A percentile compares a stretch with the other conserved stretches of the same genome.
Conservation (phyloP, 2,888 invertebrate genomes). For the Lasioglossum zephyrum region DNA sequence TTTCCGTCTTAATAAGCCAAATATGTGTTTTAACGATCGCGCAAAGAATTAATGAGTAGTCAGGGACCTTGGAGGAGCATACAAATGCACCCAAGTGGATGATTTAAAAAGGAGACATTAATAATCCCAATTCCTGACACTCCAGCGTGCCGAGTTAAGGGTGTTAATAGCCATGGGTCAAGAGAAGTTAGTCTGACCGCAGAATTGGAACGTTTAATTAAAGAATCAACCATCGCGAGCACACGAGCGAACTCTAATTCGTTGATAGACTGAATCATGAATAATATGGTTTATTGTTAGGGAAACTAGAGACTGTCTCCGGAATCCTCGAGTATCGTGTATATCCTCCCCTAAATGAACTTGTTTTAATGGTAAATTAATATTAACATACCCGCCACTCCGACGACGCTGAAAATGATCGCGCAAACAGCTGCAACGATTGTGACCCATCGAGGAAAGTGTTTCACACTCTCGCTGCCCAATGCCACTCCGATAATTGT, state of each 20-base stretch:
- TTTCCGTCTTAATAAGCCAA: background rate
- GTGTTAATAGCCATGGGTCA: conserved; percentile 50
- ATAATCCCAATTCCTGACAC: conserved; percentile 37
- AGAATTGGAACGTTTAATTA: conserved; percentile 46
- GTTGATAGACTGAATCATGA: background rate
- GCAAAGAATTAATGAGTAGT: background rate
- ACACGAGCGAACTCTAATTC: background rate
- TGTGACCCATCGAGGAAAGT: conserved; percentile 91
- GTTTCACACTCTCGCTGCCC: conserved; percentile 49
- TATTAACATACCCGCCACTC: conserved; percentile 88
- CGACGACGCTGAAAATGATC: conserved; percentile 91
- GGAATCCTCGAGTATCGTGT: too few relatives aligned
- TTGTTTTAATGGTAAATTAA: background rate
- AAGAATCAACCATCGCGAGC: conserved; percentile 12
- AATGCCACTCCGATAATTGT: conserved; percentile 57
- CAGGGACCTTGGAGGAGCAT: background rate
- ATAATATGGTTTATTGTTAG: background rate
- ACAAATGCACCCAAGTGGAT: conserved; percentile 9
- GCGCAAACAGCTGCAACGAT: conserved; percentile 92
- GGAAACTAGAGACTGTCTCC: background rate
- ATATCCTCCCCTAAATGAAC: too few relatives aligned
- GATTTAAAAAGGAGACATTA: conserved; percentile 34
- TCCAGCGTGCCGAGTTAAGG: conserved; percentile 36
- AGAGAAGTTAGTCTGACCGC: conserved; percentile 34
- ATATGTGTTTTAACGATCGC: background rate